phyloP scores from a whole-genome alignment of 2,888 invertebrate species.

The Polyommatus icarus region DNA sequence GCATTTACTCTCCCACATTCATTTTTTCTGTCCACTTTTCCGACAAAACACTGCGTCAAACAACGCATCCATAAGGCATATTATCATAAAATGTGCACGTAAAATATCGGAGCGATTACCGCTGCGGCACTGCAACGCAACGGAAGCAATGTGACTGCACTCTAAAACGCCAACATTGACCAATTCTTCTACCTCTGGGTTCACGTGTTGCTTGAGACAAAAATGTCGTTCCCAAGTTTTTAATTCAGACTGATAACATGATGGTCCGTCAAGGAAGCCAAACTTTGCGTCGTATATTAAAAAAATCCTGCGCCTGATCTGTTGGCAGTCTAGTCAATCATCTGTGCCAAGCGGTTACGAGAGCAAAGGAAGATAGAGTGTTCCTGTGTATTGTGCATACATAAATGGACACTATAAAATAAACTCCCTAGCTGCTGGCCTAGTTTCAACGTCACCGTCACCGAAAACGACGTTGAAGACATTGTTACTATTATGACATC shows the following conservation, averaged over 20 bases:
- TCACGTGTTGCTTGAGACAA: too few species aligned
- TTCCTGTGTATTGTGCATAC: neutral
- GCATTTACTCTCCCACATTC: too few species aligned
- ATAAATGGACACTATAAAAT: neutral
- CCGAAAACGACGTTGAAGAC: neutral
- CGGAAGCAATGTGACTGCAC: too few species aligned
- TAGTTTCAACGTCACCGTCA: neutral
- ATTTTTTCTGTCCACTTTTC: too few species aligned
- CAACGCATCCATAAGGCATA: too few species aligned
- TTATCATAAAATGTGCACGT: too few species aligned
- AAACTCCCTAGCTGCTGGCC: neutral
- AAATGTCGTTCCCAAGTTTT: too few species aligned
- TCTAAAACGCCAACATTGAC: too few species aligned
- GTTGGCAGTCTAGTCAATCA: neutral
- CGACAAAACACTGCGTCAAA: too few species aligned
- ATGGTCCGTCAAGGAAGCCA: neutral
- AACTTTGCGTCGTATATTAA: neutral
- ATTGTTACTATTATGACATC: neutral
- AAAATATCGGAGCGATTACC: too few species aligned
- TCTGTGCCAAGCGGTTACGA: neutral
- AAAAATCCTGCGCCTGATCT: neutral
- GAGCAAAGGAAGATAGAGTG: neutral
- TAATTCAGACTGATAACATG: neutral
- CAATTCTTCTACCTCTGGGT: too few species aligned
- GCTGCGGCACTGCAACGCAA: too few species aligned